Base-by-base conservation (phyloP, 2,113 vertebrate species). In the Electrona antarctica region DNA sequence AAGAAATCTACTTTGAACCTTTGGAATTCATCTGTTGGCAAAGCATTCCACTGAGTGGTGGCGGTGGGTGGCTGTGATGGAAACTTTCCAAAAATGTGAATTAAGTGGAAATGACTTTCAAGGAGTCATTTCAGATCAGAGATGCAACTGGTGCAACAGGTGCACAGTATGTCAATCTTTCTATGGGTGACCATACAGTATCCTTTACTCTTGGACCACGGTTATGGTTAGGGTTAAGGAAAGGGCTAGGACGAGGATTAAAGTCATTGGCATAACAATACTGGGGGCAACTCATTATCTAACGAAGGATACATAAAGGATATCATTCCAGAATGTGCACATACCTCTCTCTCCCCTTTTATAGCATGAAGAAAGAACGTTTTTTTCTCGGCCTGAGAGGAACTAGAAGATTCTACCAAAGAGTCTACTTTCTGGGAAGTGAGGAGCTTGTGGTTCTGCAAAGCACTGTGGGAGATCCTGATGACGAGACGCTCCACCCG, bases 341-440 rank as follows among this genome's bases (percentile, higher is more conserved):
- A 52, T 52, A 52, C 7, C 45, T 89, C 14, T 67, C 1, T 89
- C 6, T 77, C 11, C 76, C 56, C 65, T 65, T 55, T 0, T 62
- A 76, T 95, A 94, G 86, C 74, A 95, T 96, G 95, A 94, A 94
- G 85, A 95, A 93, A 92, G 94, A 95, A 65, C 90, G 88, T 0
- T 94, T 90, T 79, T 93, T 95, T 85, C 83, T 92, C 66, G 93
- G 92, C 68, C 91, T 94, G 94, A 83, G 88, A 76, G 89, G 84
- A 81, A 82, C 76, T 0, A 74, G 87, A 28, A 74, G 87, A 28
- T 93, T 88, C 72, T 92, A 90, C 0, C 90, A 88, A 67, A 61
- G 78, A 14, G 69, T 87, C 41, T 81, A 78, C 71, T 63, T 91
- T 62, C 79, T 83, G 0, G 93, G 94, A 11, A 94, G 94, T 0